Percentiles rank a stretch among this genome's conserved stretches.
Evolutionary conservation across 2,888 invertebrate species (phyloP).

Genomic region (Drosophila mercatorum): DNA sequence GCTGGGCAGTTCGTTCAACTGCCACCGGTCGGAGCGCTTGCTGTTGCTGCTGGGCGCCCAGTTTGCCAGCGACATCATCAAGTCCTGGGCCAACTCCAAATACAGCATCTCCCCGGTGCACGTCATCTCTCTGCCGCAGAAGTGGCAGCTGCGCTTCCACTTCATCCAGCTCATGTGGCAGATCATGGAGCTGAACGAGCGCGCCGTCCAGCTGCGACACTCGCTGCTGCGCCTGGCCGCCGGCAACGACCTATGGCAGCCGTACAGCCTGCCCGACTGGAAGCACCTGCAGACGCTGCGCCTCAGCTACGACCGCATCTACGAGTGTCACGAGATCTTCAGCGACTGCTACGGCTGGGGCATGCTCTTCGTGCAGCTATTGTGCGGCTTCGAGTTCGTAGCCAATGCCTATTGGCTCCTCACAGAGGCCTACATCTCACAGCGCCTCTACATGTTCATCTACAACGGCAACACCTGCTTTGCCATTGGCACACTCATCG

Average conservation of each 20-base stretch:
- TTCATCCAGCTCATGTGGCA: slow-evolving; percentile 70
- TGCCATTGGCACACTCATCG: slow-evolving; percentile 55
- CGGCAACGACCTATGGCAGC: slow-evolving; percentile 71
- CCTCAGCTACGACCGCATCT: slow-evolving; percentile 75
- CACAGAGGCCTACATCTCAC: slow-evolving; percentile 37
- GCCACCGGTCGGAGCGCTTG: slow-evolving; percentile 31
- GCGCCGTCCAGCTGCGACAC: slow-evolving; percentile 48
- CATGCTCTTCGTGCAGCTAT: slow-evolving; percentile 72
- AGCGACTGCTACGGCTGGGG: slow-evolving; percentile 83
- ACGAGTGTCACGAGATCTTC: slow-evolving; percentile 66
- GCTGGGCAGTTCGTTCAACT: slow-evolving; percentile 47
- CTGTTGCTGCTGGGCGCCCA: slow-evolving; percentile 43
- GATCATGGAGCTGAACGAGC: slow-evolving; percentile 64
- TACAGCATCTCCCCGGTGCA: slow-evolving; percentile 46
- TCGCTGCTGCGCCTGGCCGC: slow-evolving; percentile 56
- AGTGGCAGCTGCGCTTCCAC: slow-evolving; percentile 71
- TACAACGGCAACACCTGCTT: slow-evolving; percentile 63
- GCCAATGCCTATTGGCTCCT: slow-evolving; percentile 81
- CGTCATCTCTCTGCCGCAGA: slow-evolving; percentile 54
- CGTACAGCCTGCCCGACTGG: slow-evolving; percentile 59
- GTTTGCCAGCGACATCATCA: slow-evolving; percentile 43
- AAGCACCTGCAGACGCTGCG: slow-evolving; percentile 72
- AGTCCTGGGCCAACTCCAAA: slow-evolving; percentile 47
- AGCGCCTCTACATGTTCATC: slow-evolving; percentile 40
- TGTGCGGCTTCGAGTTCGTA: slow-evolving; percentile 81